phyloP scores from a whole-genome alignment of 2,113 vertebrate species.

The Pluvianellus socialis region DNA sequence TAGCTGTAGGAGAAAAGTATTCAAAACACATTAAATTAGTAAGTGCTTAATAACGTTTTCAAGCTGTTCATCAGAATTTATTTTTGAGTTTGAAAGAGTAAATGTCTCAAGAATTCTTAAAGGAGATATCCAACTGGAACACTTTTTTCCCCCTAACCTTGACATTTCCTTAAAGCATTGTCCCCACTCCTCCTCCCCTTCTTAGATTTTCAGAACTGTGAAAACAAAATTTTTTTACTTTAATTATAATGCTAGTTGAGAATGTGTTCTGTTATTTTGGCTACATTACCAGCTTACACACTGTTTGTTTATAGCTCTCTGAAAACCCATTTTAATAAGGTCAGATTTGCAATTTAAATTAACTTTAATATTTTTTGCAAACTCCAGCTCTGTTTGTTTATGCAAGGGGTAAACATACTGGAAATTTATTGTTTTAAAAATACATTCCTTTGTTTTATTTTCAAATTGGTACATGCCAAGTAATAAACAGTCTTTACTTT shows the following conservation, averaged over 20 bases:
- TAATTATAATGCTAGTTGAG: conserved; percentile 71
- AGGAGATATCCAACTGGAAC: not conserved
- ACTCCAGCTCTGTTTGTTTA: conserved; percentile 71
- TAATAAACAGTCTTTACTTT: conserved; percentile 66
- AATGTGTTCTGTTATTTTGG: conserved; percentile 69
- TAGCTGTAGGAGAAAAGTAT: conserved; percentile 66
- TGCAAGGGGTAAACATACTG: conserved; percentile 46
- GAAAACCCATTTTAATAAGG: conserved; percentile 83
- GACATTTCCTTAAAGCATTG: conserved; percentile 21
- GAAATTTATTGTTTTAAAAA: conserved; percentile 74
- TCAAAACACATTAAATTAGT: conserved; percentile 66
- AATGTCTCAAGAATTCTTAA: conserved; percentile 34
- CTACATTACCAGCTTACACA: conserved; percentile 59
- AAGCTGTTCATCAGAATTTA: conserved; percentile 67
- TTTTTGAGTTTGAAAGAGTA: conserved; percentile 58
- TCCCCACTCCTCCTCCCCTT: not conserved
- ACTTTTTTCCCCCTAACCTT: not conserved
- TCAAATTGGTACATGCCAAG: conserved; percentile 58
- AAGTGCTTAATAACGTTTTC: conserved; percentile 65
- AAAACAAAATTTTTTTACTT: conserved; percentile 63
- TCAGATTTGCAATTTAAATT: conserved; percentile 86
- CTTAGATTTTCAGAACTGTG: conserved; percentile 44
- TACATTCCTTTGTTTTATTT: conserved; percentile 70
- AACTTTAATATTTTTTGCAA: conserved; percentile 80
- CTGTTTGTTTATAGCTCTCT: conserved; percentile 80